These are phyloP conservation scores for Ciona savignyi DNA, from an alignment of 23 tunicate species.

Conservation along the genomic window DNA sequence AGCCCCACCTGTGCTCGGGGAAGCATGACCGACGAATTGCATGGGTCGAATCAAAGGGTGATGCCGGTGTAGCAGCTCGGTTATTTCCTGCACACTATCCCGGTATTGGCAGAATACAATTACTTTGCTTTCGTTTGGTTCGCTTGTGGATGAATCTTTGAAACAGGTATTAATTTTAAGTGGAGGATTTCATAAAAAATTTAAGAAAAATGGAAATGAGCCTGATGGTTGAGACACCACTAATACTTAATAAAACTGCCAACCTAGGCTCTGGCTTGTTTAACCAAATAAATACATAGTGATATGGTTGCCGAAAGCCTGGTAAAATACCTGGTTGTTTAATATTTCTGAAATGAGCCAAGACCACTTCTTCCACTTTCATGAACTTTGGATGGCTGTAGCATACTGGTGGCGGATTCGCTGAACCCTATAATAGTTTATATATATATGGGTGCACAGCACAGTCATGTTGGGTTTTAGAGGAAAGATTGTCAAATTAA, in stretches of 20 bases:
- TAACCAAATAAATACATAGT: too few relatives aligned
- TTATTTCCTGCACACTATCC: conserved; percentile 79
- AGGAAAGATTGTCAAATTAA: too few relatives aligned
- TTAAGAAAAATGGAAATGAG: conserved; percentile 6
- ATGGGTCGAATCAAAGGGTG: conserved; percentile 72
- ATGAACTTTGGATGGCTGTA: conserved; percentile 84
- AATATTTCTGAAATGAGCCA: conserved; percentile 57
- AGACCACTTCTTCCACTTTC: conserved; percentile 66
- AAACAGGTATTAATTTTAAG: too few relatives aligned
- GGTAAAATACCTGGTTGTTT: too few relatives aligned
- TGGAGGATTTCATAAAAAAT: not conserved
- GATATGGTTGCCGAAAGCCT: too few relatives aligned
- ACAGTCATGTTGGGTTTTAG: too few relatives aligned
- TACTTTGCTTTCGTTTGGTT: conserved; percentile 39
- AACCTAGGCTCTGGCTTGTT: too few relatives aligned
- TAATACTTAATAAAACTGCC: too few relatives aligned
- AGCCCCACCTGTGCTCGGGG: conserved; percentile 24
- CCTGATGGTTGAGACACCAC: too few relatives aligned
- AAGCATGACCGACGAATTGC: conserved; percentile 87
- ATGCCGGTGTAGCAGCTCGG: conserved; percentile 76
- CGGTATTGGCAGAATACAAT: conserved; percentile 95
- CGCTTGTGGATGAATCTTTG: not conserved
- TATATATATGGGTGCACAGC: too few relatives aligned
- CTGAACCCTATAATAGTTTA: too few relatives aligned
- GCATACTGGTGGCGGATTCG: not conserved